These are phyloP conservation scores for Chelon labrosus DNA, from an alignment of 2,797 vertebrate genomes.

Conservation along the genomic window DNA sequence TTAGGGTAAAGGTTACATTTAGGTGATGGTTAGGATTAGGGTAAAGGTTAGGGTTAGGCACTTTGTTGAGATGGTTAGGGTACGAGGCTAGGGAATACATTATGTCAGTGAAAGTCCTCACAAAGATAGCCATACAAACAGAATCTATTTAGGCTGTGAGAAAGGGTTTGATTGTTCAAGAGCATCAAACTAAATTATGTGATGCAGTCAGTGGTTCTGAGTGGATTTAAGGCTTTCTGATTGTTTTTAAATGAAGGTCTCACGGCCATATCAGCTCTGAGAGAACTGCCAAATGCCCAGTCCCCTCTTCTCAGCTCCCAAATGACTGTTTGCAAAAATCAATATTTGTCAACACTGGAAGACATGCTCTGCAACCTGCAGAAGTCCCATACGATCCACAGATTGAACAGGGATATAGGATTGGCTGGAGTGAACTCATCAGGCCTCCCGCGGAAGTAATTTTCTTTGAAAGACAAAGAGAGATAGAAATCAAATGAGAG, in stretches of 20 bases:
- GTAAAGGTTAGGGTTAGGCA: no score
- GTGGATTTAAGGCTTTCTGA: neutral
- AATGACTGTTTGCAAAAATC: constrained; percentile 16
- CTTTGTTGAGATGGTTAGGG: no score
- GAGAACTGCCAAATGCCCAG: neutral
- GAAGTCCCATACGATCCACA: constrained; percentile 1
- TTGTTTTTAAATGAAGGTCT: neutral
- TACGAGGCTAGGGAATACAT: no score
- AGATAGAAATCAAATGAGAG: neutral
- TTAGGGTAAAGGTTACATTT: no score
- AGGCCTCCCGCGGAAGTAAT: constrained; percentile 10
- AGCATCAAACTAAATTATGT: neutral
- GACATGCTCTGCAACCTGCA: neutral
- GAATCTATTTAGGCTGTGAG: no score
- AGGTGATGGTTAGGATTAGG: no score
- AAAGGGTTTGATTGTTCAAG: no score
- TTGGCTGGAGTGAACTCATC: neutral
- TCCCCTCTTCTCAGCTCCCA: constrained; percentile 9
- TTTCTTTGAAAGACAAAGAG: constrained; percentile 11
- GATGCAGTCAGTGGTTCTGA: neutral
- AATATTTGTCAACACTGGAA: constrained; percentile 12
- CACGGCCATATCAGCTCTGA: neutral
- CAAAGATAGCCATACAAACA: no score
- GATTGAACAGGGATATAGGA: constrained; percentile 1
- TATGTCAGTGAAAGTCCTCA: no score